Conservation (phyloP, 2,113 vertebrate species). For the Himantopus leucocephalus region DNA sequence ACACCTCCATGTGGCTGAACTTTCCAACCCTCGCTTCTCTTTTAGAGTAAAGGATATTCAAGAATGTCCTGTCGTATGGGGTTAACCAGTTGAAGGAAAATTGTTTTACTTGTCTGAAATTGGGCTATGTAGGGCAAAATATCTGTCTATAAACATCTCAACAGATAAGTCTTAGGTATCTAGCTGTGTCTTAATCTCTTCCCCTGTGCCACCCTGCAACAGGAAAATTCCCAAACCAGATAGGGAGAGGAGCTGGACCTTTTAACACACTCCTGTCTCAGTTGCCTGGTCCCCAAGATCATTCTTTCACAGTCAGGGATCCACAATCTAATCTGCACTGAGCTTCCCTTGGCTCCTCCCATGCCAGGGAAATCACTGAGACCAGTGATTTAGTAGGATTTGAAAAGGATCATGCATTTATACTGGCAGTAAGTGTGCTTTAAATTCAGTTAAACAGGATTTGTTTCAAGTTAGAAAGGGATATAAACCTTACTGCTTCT, state of each 20-base stretch:
- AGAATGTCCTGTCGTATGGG: not conserved
- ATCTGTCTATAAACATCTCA: not conserved
- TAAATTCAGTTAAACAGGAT: constrained; percentile 41
- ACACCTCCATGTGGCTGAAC: not conserved
- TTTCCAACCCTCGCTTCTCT: not conserved
- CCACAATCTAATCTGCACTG: not conserved
- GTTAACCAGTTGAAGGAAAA: not conserved
- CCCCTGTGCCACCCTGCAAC: not conserved
- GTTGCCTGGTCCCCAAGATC: not conserved
- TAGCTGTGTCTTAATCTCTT: not conserved
- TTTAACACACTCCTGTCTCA: not conserved
- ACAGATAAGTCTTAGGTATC: not conserved
- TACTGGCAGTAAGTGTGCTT: not conserved
- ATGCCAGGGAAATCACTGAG: not conserved
- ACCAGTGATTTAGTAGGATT: constrained; percentile 35
- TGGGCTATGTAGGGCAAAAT: not conserved
- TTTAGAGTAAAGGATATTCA: not conserved
- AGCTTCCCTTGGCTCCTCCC: not conserved
- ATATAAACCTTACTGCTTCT: constrained; percentile 4
- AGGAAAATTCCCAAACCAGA: not conserved
- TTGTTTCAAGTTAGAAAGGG: constrained; percentile 19
- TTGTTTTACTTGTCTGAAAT: not conserved
- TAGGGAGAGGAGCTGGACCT: not conserved
- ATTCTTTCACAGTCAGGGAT: not conserved
- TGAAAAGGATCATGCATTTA: constrained; percentile 21